Base-by-base conservation (phyloP, 1,140 invertebrate species). In the Orius laevigatus region DNA sequence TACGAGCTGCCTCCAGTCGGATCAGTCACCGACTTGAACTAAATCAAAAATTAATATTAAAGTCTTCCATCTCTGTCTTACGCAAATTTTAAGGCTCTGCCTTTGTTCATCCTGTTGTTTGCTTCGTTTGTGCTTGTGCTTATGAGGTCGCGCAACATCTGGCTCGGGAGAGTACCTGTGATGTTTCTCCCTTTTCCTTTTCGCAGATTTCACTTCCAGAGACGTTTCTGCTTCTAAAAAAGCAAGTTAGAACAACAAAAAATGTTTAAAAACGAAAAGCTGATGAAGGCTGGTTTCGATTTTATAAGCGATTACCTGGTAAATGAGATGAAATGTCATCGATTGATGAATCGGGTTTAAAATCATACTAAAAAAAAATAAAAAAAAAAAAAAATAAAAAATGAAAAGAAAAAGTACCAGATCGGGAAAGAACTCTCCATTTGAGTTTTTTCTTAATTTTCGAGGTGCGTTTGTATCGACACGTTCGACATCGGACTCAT, bases 21-120 rank as follows among this genome's bases (percentile, higher is more conserved):
- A 1, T 81, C 81, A 5, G 82, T 82, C 55, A 86, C 77, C 1
- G 82, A 79, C 60, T 85, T 86, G 42, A 86, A 84, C 75, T 84
- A 62, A 49, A 42, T 38, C 35, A 33, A 48, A 44, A n/a, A n/a
- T n/a, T n/a, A n/a, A n/a, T n/a, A n/a, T n/a, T n/a, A n/a, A n/a
- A n/a, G n/a, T n/a, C n/a, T n/a, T n/a, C n/a, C n/a, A n/a, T n/a
- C n/a, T n/a, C n/a, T n/a, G n/a, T 25, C 51, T 53, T 66, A 83
- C 80, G 66, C 81, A 82, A 49, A 84, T 81, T 31, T 74, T 50
- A 75, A 75, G 67, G 77, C 77, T 49, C 61, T 65, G 65, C 59
- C 70, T 39, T 58, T 74, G 69, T 45, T 65, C 60, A 25, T 77
- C 73, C 39, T 67, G 69, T 36, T 54, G 50, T 35, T 84, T 79